phyloP scores from a whole-genome alignment of 2,113 vertebrate genomes.

The Malurus elegans region DNA sequence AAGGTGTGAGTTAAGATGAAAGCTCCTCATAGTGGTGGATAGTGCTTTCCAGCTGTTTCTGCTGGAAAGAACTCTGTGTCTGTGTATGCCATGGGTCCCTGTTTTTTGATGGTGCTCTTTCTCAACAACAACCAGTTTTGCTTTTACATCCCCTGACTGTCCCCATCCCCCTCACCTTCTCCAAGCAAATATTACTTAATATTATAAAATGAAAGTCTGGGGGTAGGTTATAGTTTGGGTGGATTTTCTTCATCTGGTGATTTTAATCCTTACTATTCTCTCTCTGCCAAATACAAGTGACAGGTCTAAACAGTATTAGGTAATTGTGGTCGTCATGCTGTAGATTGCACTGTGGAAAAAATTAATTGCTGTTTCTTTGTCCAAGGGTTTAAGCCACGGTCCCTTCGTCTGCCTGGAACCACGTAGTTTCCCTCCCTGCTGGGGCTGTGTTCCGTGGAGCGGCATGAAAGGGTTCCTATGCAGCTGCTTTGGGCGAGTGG shows the following conservation, averaged over 20 bases:
- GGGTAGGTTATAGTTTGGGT: not conserved
- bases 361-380: constrained; percentile 65
- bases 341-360: constrained; percentile 59
- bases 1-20: constrained; percentile 34
- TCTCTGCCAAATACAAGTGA: constrained; percentile 31
- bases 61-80: not conserved
- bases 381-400: constrained; percentile 26
- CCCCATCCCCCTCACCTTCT: not conserved
- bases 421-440: constrained; percentile 35
- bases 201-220: not conserved
- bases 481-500: constrained; percentile 69
- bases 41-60: constrained; percentile 14
- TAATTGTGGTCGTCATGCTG: constrained; percentile 66
- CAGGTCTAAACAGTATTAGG: constrained; percentile 69
- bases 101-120: not conserved
- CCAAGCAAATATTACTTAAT: not conserved
- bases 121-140: constrained; percentile 19
- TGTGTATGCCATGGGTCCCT: not conserved
- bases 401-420: constrained; percentile 38
- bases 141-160: not conserved
- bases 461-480: constrained; percentile 66
- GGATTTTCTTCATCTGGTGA: not conserved
- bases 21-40: not conserved
- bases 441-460: constrained; percentile 33
- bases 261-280: constrained; percentile 64